A percentile compares a stretch with the other conserved stretches of the same genome.
Evolutionary conservation across 2,797 vertebrate genomes (phyloP).

Genomic region (Mareca penelope): DNA sequence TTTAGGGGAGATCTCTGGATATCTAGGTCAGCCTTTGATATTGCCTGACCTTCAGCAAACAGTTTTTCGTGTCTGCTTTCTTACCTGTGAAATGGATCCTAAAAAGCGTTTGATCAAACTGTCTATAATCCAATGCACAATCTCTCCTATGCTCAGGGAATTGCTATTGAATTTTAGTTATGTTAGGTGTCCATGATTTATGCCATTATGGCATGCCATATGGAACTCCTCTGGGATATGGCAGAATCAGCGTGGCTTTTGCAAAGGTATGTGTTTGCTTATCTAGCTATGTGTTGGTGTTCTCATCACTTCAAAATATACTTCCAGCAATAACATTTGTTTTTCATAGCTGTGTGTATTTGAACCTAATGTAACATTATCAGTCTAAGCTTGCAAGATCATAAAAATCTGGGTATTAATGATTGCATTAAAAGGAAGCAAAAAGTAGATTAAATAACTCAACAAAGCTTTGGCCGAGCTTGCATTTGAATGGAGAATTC

Average conservation of each 20-base stretch:
- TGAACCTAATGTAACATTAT: neutral
- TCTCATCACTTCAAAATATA: neutral
- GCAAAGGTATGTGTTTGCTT: neutral
- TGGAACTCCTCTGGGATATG: neutral
- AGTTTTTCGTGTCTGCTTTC: neutral
- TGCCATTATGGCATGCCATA: accelerated
- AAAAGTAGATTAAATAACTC: neutral
- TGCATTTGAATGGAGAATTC: neutral
- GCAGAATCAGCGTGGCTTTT: neutral
- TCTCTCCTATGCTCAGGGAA: neutral
- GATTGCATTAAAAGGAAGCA: neutral
- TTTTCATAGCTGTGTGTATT: neutral
- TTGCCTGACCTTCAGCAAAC: neutral
- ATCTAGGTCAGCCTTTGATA: neutral
- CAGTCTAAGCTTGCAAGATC: neutral
- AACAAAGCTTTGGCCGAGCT: neutral
- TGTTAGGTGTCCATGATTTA: neutral
- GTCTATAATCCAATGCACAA: neutral
- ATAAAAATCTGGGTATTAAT: neutral
- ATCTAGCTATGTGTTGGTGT: neutral
- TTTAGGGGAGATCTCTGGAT: neutral
- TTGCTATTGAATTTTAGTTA: neutral
- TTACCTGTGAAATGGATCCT: neutral
- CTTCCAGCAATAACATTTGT: neutral
- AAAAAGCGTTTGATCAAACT: neutral